Conservation (phyloP, 2,113 vertebrate genomes). For the Ranitomeya variabilis region DNA sequence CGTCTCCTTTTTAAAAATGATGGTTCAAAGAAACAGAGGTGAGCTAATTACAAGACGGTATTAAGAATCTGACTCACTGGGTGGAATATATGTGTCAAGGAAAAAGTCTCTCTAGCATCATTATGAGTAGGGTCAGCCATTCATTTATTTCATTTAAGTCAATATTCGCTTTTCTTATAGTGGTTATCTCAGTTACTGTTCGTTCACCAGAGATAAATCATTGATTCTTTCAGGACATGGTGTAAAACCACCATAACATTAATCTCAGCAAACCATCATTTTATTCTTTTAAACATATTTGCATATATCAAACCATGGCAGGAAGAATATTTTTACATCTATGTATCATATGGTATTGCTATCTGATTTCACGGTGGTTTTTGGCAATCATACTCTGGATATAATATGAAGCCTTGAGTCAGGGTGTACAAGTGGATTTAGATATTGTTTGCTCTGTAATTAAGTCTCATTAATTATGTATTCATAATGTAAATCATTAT, state of each 20-base stretch:
- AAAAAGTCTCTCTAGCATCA: neutral
- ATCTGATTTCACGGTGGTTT: too few species aligned
- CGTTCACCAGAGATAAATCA: neutral
- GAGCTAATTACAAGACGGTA: neutral
- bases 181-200: neutral
- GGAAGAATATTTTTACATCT: too few species aligned
- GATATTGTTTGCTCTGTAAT: too few species aligned
- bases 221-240: neutral
- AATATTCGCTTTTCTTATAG: neutral
- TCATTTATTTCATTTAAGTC: neutral
- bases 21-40: neutral
- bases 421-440: too few species aligned
- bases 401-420: too few species aligned
- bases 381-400: too few species aligned
- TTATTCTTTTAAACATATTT: neutral
- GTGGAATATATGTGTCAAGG: neutral
- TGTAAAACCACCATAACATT: neutral
- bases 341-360: too few species aligned
- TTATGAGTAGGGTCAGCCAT: neutral
- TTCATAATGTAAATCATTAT: too few species aligned
- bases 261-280: neutral
- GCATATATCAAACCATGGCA: too few species aligned
- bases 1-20: neutral
- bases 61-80: slow-evolving; percentile 19
- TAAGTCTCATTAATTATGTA: too few species aligned